Base-by-base conservation (phyloP, 1,140 invertebrate species). In the Drosophila lowei region DNA sequence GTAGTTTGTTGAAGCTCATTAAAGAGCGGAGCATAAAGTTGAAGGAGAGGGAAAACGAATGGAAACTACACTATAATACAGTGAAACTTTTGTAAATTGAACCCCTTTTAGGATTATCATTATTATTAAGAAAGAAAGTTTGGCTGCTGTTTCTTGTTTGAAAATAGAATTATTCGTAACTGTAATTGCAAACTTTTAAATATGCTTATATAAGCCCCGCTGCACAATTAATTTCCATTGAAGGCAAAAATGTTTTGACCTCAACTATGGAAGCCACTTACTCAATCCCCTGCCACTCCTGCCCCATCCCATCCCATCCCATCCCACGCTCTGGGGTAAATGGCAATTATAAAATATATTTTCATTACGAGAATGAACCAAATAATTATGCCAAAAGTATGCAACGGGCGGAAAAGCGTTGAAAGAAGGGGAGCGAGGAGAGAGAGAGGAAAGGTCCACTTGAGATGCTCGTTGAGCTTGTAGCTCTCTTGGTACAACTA, bases 311-410 rank as follows among this genome's bases (percentile, higher is more conserved):
- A 25, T 25, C 5, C 23, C 23, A 4, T 25, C 5, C 3, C 23
- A 25, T 25, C 23, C 5, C 5, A 25, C 4, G 30, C 46, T 55
- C 30, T 44, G 46, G 55, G 34, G 47, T 57, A 16, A 18, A 25
- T 50, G 80, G 63, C 68, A 85, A 85, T 85, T 86, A 86, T 74
- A 74, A 86, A 85, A 77, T 85, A 50, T 75, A 78, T 79, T 79
- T 79, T 56, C 72, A 80, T 80, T 73, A 79, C 59, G 80, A 41
- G 54, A 64, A 74, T 59, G 49, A 57, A 55, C 50, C 55, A 80
- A 85, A 85, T 80, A 85, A 85, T 80, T 86, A 86, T 85, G 68
- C 73, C 81, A 64, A 80, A 77, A 70, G 63, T 77, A 61, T 59
- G 63, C 58, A 64, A 41, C 25, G 52, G 30, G 18, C n/a, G 58